A percentile compares a stretch with the other conserved stretches of the same genome.
These are phyloP conservation scores for Cephalopachus bancanus DNA, from an alignment of 2,797 vertebrate species.

Conservation along the genomic window DNA sequence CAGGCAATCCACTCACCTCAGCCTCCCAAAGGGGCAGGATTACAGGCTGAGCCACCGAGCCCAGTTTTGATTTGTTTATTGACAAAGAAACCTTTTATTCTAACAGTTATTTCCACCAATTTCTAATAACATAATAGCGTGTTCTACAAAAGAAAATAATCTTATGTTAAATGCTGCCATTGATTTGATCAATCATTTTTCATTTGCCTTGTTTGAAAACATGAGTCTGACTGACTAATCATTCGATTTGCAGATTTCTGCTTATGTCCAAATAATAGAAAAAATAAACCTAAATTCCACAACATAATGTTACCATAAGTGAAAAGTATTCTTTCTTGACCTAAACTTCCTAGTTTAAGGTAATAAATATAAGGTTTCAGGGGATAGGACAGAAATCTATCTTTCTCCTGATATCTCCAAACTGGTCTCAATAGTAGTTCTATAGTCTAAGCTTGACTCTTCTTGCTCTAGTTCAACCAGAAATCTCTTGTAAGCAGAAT, in stretches of 20 bases:
- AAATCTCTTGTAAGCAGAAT: not conserved
- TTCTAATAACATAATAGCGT: not conserved
- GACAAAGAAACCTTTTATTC: not conserved
- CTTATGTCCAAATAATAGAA: not conserved
- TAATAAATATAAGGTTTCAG: not conserved
- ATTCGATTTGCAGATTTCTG: not conserved
- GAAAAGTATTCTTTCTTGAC: not conserved
- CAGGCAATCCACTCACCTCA: too few species aligned
- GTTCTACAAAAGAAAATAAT: not conserved
- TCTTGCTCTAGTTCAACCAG: not conserved
- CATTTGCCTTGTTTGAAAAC: not conserved
- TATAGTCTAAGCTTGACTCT: not conserved
- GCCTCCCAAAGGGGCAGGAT: too few species aligned
- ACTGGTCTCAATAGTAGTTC: not conserved
- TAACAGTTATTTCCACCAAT: not conserved
- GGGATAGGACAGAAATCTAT: not conserved
- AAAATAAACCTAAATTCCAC: not conserved
- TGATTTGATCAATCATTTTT: slow-evolving; percentile 42
- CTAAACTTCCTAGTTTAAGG: not conserved
- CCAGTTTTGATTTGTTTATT: not conserved
- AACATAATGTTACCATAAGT: not conserved
- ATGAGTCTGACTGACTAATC: not conserved
- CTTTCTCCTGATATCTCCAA: not conserved
- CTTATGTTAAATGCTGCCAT: not conserved
- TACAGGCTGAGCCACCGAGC: too few species aligned